A percentile compares a stretch with the other conserved stretches of the same genome.
Evolutionary conservation across 2,113 vertebrate species (phyloP).

Genomic region (Ciconia boyciana): DNA sequence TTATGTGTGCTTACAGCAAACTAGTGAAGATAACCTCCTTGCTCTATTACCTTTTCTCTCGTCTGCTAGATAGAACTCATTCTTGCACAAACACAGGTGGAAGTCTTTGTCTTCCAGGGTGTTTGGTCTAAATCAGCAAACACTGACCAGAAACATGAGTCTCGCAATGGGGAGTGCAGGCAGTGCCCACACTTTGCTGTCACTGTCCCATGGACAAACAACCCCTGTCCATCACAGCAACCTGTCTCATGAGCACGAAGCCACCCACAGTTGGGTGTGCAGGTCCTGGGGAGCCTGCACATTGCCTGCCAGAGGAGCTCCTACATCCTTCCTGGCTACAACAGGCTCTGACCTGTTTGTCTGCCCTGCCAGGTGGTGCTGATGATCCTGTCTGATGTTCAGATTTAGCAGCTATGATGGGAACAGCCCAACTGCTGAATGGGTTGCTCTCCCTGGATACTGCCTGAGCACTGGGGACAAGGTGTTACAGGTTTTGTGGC

Average conservation of each 20-base stretch:
- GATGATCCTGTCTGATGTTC: not conserved
- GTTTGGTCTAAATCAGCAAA: not conserved
- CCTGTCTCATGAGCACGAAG: not conserved
- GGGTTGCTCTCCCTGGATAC: not conserved
- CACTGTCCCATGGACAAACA: not conserved
- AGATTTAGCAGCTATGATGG: not conserved
- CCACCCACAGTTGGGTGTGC: not conserved
- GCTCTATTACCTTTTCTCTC: not conserved
- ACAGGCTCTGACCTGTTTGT: not conserved
- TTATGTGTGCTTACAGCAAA: not conserved
- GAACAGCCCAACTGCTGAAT: not conserved
- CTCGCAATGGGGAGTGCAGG: rapidly evolving
- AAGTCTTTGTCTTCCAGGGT: not conserved
- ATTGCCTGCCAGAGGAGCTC: not conserved
- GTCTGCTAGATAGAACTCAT: not conserved
- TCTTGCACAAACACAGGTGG: not conserved
- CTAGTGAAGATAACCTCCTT: not conserved
- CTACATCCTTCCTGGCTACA: not conserved
- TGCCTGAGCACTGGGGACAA: not conserved
- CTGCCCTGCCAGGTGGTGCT: not conserved
- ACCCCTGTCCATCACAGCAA: not conserved
- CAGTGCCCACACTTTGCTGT: not conserved
- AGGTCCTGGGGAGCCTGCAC: not conserved
- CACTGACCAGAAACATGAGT: not conserved
- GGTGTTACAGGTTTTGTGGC: not conserved